Base-by-base conservation (phyloP, 1,140 invertebrate genomes). In the Scaptomyza hsui region DNA sequence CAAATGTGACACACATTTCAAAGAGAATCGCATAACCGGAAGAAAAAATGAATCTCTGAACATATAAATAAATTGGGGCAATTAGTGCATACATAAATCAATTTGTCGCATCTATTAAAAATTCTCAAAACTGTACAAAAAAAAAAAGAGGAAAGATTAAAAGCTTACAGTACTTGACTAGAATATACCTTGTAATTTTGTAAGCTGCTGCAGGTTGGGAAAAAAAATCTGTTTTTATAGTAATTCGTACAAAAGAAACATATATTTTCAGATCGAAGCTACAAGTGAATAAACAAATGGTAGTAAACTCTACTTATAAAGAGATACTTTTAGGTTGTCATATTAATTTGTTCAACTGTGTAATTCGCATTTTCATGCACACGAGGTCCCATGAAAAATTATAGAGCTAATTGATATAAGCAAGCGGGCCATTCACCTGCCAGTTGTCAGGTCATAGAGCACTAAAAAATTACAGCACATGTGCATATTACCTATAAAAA, bases 81-180 rank as follows among this genome's bases (percentile, higher is more conserved):
- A 72, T 85, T 69, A 83, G 64, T 69, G 45, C 45, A 56, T 35
- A 65, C 64, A 80, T 80, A 80, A 83, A 83, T 86, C 60, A 80
- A 72, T 63, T 83, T 60, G 52, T 51, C 32, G 37, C 45, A 21
- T 52, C 65, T 49, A 79, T 82, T 72, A 9, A 67, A 47, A 72
- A 35, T 19, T 15, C n/a, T 37, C 12, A 18, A 24, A 44, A 24
- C 6, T 48, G 13, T 13, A n/a, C 24, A 10, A 4, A 39, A 39
- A 41, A 35, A 19, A 19, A 42, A 15, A 15, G 2, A 16, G 7
- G 12, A 15, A 12, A 26, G 0, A 9, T 9, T 7, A 0, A 16
- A 1, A n/a, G 32, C 0, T 13, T 0, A 4, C 1, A 48, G 19
- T 48, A 19, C 3, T 12, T 18, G 16, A 35, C 48, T 32, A 7